Base-by-base conservation (phyloP, 1,140 invertebrate species). In the Brachionus asplanchnoidis region DNA sequence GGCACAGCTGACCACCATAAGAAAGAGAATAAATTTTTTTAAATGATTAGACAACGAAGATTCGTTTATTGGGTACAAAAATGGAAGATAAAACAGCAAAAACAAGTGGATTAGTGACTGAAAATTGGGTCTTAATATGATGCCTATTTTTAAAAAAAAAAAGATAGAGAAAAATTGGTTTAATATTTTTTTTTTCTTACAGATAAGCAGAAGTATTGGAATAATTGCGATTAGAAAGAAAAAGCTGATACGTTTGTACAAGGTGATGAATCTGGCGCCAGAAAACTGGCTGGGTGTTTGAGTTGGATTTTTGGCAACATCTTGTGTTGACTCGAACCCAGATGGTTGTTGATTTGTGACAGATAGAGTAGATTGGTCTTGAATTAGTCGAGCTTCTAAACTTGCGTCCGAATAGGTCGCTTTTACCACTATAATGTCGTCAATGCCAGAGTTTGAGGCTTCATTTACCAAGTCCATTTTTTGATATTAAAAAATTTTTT, bases 41-140 rank as follows among this genome's bases (percentile, higher is more conserved):
- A 84, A 50, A 36, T 56, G 82, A 73, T 20, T 66, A 44, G 32
- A 44, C 40, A 50, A 32, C n/a, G 26, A 5, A 23, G 20, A 12
- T 60, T 82, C 65, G 36, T 68, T 82, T 44, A 82, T 65, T 28
- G 79, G 79, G 44, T 82, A 82, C n/a, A 82, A 65, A 82, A 65
- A 82, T 26, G 79, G 79, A 23, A 82, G 53, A 9, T 65, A 82
- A 56, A 82, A 82, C n/a, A 82, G 40, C 36, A 60, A 68, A 65
- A 82, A 42, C n/a, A 82, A 12, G 28, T 82, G 17, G 23, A 82
- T 60, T 23, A 82, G 14, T 5, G 79, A 82, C 26, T 44, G 50
- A 65, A 82, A 68, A 65, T 44, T 82, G n/a, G 65, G 79, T 46
- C 65, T 42, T 6, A 82, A 20, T 7, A 12, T 12, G 40, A 68